phyloP scores from a whole-genome alignment of 2,888 invertebrate genomes.

The Odontocolon sp. region DNA sequence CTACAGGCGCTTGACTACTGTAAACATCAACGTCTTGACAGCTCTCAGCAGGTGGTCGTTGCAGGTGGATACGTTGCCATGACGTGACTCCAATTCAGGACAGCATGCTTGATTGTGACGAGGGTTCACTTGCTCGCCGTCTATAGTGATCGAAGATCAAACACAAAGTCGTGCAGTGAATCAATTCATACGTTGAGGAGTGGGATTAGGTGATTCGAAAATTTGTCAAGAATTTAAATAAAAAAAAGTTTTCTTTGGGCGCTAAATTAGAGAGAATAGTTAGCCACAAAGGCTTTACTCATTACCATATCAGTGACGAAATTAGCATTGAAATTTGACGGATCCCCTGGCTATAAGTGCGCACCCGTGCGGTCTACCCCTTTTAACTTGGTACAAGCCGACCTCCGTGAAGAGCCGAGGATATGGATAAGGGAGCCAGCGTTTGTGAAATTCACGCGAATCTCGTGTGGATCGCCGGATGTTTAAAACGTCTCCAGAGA shows the following conservation, averaged over 20 bases:
- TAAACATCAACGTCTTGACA: not conserved
- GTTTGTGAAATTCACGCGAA: slow-evolving; percentile 13
- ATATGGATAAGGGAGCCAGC: not conserved
- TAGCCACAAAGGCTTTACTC: not conserved
- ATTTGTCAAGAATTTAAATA: not conserved
- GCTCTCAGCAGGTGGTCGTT: not conserved
- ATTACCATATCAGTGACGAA: slow-evolving; percentile 29
- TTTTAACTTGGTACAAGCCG: not conserved
- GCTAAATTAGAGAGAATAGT: not conserved
- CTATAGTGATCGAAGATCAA: slow-evolving; percentile 2
- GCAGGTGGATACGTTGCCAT: not conserved
- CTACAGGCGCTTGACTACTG: no score
- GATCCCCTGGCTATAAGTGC: not conserved
- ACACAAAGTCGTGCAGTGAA: not conserved
- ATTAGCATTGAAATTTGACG: slow-evolving; percentile 31
- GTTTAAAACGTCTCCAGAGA: slow-evolving; percentile 21
- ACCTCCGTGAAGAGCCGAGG: not conserved
- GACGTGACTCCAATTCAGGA: not conserved
- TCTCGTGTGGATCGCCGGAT: not conserved
- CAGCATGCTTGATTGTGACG: slow-evolving; percentile 6
- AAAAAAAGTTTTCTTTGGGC: not conserved
- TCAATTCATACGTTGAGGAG: not conserved
- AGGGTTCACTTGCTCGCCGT: not conserved
- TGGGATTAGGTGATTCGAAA: not conserved
- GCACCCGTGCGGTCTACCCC: not conserved